Conservation (phyloP, 2,113 vertebrate species). For the Anolis carolinensis region DNA sequence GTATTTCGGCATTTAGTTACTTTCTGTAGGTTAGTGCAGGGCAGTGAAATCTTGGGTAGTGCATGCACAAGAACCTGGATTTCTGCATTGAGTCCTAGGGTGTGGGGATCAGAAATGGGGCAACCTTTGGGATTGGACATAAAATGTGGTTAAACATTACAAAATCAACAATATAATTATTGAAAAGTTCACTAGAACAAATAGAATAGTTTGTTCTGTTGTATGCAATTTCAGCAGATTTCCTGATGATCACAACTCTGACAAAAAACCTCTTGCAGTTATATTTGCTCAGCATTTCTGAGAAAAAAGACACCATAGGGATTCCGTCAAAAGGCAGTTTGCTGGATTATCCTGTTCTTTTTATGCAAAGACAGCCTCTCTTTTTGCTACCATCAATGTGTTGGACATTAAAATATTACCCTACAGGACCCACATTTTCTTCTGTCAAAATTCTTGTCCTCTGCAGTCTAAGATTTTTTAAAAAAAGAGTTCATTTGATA, state of each 20-base stretch:
- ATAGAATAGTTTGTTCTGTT: not conserved
- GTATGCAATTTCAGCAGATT: not conserved
- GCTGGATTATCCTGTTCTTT: slow-evolving; percentile 7
- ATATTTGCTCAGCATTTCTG: not conserved
- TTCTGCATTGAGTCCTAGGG: too few relatives aligned
- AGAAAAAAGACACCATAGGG: not conserved
- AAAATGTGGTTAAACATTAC: not conserved
- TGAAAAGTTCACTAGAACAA: not conserved
- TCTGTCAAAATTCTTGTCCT: slow-evolving; percentile 45
- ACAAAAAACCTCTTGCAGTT: not conserved
- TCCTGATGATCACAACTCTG: not conserved
- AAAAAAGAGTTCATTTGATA: slow-evolving; percentile 58
- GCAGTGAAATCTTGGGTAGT: too few relatives aligned
- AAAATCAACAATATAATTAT: not conserved
- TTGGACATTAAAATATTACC: slow-evolving; percentile 47
- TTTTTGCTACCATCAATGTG: not conserved
- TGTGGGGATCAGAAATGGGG: too few relatives aligned
- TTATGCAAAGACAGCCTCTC: not conserved
- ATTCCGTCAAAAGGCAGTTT: not conserved
- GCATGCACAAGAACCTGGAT: too few relatives aligned
- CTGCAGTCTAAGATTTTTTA: slow-evolving; percentile 47
- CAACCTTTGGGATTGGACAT: too few relatives aligned
- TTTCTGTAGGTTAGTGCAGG: too few relatives aligned
- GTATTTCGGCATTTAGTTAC: too few relatives aligned
- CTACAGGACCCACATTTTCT: slow-evolving; percentile 29